Conservation (phyloP, 2,113 vertebrate genomes). For the Capreolus pygargus region DNA sequence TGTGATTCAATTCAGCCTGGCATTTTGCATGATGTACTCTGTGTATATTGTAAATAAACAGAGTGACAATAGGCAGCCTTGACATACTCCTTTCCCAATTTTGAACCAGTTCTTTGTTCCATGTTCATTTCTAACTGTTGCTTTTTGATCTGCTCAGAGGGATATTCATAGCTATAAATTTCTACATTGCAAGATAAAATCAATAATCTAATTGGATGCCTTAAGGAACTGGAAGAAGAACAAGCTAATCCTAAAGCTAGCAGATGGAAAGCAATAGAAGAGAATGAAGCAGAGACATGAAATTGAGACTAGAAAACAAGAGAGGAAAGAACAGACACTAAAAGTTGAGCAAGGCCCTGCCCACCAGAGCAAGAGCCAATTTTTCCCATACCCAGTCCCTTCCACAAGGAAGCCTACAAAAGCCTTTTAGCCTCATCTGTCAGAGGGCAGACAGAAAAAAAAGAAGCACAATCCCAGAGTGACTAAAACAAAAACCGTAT, state of each 20-base stretch:
- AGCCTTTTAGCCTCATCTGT: not conserved
- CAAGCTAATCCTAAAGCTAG: not conserved
- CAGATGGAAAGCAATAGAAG: not conserved
- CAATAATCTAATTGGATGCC: not conserved
- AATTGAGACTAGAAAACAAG: not conserved
- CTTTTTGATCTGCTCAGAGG: not conserved
- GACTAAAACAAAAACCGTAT: not conserved
- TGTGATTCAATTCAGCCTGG: not conserved
- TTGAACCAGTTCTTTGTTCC: not conserved
- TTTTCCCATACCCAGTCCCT: not conserved
- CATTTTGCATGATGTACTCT: not conserved
- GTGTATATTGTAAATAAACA: not conserved
- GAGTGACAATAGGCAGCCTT: not conserved
- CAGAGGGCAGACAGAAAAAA: not conserved
- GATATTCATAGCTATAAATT: not conserved
- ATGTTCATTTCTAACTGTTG: not conserved
- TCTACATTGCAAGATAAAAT: not conserved
- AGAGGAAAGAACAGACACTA: not conserved
- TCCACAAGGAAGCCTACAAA: not conserved
- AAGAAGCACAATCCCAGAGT: not conserved
- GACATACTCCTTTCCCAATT: not conserved
- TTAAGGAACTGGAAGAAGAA: not conserved
- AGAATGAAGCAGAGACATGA: not conserved
- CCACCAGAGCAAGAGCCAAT: not conserved
- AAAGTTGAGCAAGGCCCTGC: not conserved